Evolutionary conservation across 1,140 invertebrate genomes (phyloP).

Genomic region (Bombus confusus): DNA sequence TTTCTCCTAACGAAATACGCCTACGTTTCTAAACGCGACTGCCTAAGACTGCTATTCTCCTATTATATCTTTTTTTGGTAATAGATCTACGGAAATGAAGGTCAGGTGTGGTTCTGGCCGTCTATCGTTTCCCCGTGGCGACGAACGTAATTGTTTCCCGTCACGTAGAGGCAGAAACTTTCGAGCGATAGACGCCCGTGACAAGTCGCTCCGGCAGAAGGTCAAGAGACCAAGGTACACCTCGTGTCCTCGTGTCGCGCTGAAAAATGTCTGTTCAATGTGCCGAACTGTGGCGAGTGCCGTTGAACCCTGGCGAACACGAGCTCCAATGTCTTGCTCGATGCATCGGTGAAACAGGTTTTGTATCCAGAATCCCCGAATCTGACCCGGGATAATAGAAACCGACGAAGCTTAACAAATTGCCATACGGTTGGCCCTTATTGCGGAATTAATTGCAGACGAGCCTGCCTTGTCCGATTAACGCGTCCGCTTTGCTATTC

Average conservation of each 20-base stretch:
- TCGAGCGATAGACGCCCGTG: slow-evolving; percentile 20
- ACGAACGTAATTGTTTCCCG: slow-evolving; percentile 24
- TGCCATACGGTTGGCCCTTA: slow-evolving; percentile 42
- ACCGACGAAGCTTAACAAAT: slow-evolving; percentile 51
- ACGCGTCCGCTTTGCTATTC: slow-evolving; percentile 9
- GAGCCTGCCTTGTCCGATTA: slow-evolving; percentile 28
- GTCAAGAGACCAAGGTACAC: slow-evolving; percentile 53
- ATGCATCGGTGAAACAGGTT: slow-evolving; percentile 62
- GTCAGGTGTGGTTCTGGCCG: not conserved
- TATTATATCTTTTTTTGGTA: not conserved
- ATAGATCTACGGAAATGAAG: slow-evolving; percentile 3
- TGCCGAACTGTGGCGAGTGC: slow-evolving; percentile 63
- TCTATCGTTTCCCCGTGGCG: not conserved
- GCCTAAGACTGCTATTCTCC: not conserved
- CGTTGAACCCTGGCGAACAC: slow-evolving; percentile 60
- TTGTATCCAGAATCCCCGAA: slow-evolving; percentile 64
- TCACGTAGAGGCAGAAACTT: slow-evolving; percentile 16
- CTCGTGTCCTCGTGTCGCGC: slow-evolving; percentile 60
- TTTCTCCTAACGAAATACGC: not conserved
- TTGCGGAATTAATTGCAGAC: slow-evolving; percentile 45
- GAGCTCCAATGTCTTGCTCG: slow-evolving; percentile 3
- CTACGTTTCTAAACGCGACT: not conserved
- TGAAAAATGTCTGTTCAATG: slow-evolving; percentile 59
- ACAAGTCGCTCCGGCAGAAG: slow-evolving; percentile 17
- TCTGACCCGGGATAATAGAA: slow-evolving; percentile 64